Evolutionary conservation across 2,888 invertebrate species (phyloP).

Genomic region (Embidobia sp.): DNA sequence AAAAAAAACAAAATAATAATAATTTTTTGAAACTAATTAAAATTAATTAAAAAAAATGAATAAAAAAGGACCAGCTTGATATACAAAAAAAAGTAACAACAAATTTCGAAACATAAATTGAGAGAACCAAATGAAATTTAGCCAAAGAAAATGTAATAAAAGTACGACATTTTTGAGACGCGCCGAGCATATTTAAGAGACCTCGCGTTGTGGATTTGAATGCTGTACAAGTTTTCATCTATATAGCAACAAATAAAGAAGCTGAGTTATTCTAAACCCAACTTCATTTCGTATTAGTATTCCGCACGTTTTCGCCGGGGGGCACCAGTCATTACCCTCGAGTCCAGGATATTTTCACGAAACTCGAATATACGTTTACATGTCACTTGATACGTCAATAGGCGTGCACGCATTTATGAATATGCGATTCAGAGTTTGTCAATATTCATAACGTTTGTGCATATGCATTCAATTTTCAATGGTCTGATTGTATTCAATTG

Average conservation of each 20-base stretch:
- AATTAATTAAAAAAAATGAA: too few relatives aligned
- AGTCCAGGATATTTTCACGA: conserved; percentile 21
- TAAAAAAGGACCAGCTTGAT: too few relatives aligned
- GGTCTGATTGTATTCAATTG: not conserved
- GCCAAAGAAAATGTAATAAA: too few relatives aligned
- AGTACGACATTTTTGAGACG: not conserved
- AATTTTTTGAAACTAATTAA: too few relatives aligned
- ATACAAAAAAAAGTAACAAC: too few relatives aligned
- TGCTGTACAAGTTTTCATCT: not conserved
- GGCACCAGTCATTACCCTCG: conserved; percentile 31
- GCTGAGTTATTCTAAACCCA: not conserved
- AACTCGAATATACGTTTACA: conserved; percentile 9
- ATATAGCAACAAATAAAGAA: conserved; percentile 1
- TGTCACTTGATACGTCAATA: conserved; percentile 15
- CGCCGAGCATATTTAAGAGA: not conserved
- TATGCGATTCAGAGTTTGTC: conserved; percentile 7
- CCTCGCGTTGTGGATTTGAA: too few relatives aligned
- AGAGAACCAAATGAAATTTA: too few relatives aligned
- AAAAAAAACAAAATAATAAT: too few relatives aligned
- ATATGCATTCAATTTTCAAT: conserved; percentile 7
- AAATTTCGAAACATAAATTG: too few relatives aligned
- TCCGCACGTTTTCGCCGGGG: conserved; percentile 25
- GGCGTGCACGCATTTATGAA: conserved; percentile 11
- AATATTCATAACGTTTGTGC: not conserved
- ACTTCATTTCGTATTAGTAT: conserved; percentile 24